Percentiles rank a stretch among this genome's conserved stretches.
phyloP scores from a whole-genome alignment of 2,888 invertebrate genomes.

The Morpho deidamia region DNA sequence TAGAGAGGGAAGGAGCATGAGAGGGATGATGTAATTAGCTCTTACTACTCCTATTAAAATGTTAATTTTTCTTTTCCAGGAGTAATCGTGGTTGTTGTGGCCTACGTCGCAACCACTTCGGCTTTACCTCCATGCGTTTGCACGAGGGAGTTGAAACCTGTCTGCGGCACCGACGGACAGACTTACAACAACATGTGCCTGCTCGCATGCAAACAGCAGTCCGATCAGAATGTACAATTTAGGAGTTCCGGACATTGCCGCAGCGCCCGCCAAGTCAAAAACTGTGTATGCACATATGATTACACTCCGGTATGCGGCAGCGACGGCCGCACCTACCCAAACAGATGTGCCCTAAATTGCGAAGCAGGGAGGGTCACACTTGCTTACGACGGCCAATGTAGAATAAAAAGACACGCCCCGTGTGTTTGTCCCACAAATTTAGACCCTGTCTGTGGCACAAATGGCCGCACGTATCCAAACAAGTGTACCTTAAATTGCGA shows the following conservation, averaged over 20 bases:
- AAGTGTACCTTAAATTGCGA: constrained; percentile 33
- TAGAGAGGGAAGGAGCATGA: no score
- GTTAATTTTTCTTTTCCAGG: constrained; percentile 28
- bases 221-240: background rate
- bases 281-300: constrained; percentile 21
- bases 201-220: constrained; percentile 58
- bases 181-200: constrained; percentile 82
- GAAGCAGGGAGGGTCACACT: constrained; percentile 11
- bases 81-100: background rate
- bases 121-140: background rate
- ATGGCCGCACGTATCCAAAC: constrained; percentile 35
- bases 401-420: constrained; percentile 15
- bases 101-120: background rate
- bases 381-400: constrained; percentile 23
- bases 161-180: constrained; percentile 83
- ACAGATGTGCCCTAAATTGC: constrained; percentile 34
- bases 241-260: constrained; percentile 39
- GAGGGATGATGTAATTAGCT: no score
- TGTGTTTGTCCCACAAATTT: constrained; percentile 19
- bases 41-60: no score
- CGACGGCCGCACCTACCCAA: constrained; percentile 32
- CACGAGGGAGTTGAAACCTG: background rate
- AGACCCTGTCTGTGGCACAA: constrained; percentile 33
- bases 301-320: constrained; percentile 32
- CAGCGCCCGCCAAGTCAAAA: constrained; percentile 21